Evolutionary conservation across 1,140 invertebrate species (phyloP).

Genomic region (Anoplophora glabripennis): DNA sequence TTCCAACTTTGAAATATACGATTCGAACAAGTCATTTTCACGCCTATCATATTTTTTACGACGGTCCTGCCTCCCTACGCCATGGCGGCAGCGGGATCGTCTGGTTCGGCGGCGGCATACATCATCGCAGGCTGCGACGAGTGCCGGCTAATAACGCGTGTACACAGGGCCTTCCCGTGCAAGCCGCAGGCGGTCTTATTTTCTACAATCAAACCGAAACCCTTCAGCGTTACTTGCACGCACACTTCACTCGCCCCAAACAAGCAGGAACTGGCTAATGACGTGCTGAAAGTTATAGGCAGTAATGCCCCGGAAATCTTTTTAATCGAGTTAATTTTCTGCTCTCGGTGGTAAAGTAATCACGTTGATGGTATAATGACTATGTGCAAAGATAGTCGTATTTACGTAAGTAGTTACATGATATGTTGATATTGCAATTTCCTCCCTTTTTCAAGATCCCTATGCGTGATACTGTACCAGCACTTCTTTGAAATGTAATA

Average conservation of each 20-base stretch:
- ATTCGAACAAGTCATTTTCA: too few relatives aligned
- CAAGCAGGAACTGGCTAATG: slow-evolving; percentile 15
- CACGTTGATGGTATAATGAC: too few relatives aligned
- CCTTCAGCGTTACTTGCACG: slow-evolving; percentile 10
- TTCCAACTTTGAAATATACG: too few relatives aligned
- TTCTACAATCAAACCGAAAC: slow-evolving; percentile 4
- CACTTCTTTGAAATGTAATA: too few relatives aligned
- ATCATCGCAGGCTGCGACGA: slow-evolving; percentile 16
- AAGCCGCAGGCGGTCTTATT: slow-evolving; percentile 5
- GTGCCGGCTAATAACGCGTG: slow-evolving; percentile 15
- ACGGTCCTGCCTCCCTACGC: neutral
- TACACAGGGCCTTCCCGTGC: slow-evolving; percentile 2
- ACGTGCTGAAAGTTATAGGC: slow-evolving; percentile 2
- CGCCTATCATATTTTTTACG: too few relatives aligned
- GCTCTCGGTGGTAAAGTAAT: neutral
- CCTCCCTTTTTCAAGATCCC: too few relatives aligned
- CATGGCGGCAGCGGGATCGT: slow-evolving; percentile 9
- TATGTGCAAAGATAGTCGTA: too few relatives aligned
- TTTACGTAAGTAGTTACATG: too few relatives aligned
- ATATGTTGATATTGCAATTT: too few relatives aligned
- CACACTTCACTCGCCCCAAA: neutral
- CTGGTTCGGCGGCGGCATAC: slow-evolving; percentile 5
- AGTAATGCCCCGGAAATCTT: neutral
- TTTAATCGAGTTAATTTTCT: slow-evolving; percentile 5
- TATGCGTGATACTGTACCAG: too few relatives aligned